These are phyloP conservation scores for Procambarus clarkii DNA, from an alignment of 1,140 invertebrate species.

Conservation along the genomic window DNA sequence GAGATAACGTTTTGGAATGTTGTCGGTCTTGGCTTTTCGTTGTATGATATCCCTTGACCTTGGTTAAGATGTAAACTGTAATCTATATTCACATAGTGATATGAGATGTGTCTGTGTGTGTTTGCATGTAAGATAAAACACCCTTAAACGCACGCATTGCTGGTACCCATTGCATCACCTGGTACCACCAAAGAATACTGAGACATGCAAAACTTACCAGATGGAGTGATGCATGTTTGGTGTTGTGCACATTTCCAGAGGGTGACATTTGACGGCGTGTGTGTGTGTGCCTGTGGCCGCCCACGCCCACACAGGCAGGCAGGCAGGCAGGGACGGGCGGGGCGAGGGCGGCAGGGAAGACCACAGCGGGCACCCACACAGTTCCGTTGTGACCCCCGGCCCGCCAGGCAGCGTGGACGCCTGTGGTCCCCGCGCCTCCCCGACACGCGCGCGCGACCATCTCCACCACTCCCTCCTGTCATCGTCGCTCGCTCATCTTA, in stretches of 20 bases:
- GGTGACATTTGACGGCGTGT: slow-evolving; percentile 26
- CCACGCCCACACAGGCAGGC: slow-evolving; percentile 11
- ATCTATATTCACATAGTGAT: no score
- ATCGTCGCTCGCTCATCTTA: background rate
- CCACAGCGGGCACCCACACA: slow-evolving; percentile 24
- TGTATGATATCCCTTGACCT: no score
- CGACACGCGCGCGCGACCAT: no score
- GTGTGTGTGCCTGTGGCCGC: background rate
- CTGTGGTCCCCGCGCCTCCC: slow-evolving; percentile 9
- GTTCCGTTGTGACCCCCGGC: slow-evolving; percentile 41
- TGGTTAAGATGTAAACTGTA: no score
- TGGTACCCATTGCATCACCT: background rate
- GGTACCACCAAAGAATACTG: no score
- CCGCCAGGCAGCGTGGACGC: slow-evolving; percentile 33
- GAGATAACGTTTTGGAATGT: background rate
- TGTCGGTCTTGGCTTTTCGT: background rate
- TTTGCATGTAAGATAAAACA: background rate
- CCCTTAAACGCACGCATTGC: background rate
- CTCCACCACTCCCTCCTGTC: no score
- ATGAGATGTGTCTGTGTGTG: no score
- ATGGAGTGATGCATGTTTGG: no score
- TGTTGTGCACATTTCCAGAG: background rate
- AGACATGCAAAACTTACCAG: no score
- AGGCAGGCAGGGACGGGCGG: slow-evolving; percentile 24
- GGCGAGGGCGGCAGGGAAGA: background rate